Evolutionary conservation across 2,888 invertebrate genomes (phyloP).

Genomic region (Caenorhabditis sp.): DNA sequence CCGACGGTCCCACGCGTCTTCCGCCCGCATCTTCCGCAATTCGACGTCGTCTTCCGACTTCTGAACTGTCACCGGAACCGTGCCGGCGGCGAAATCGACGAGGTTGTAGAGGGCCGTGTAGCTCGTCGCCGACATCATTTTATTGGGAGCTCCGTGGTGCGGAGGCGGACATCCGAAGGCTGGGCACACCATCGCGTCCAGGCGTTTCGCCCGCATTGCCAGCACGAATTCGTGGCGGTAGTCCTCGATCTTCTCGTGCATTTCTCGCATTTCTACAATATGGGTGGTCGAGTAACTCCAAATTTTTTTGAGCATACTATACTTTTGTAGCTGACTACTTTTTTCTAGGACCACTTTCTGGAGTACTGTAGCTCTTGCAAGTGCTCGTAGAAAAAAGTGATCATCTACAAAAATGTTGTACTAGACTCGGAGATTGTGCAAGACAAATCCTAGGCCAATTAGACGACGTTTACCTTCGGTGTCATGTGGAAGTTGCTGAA

Average conservation of each 20-base stretch:
- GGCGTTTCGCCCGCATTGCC: constrained; percentile 21
- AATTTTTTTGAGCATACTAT: background rate
- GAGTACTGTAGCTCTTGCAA: no score
- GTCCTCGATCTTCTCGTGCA: constrained; percentile 58
- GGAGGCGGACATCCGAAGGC: constrained; percentile 59
- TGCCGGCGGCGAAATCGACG: constrained; percentile 60
- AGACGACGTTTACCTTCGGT: no score
- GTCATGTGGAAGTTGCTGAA: constrained; percentile 49
- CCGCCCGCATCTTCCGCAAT: constrained; percentile 52
- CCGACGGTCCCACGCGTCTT: constrained; percentile 64
- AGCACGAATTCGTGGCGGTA: constrained; percentile 54
- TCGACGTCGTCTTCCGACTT: constrained; percentile 60
- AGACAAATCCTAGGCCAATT: no score
- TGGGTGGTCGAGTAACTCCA: no score
- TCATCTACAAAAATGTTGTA: no score
- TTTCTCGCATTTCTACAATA: constrained; percentile 55
- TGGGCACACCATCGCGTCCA: constrained; percentile 54
- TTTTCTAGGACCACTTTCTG: no score
- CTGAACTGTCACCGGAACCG: constrained; percentile 78
- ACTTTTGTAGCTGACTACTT: no score
- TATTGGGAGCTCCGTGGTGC: constrained; percentile 63
- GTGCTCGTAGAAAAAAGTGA: no score
- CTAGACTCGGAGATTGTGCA: no score
- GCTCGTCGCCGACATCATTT: constrained; percentile 68
- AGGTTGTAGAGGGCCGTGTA: constrained; percentile 58